Evolutionary conservation across 1,140 invertebrate species (phyloP), one percentile per base, ranked within the genome.

Genomic region (Drosophila sp.): DNA sequence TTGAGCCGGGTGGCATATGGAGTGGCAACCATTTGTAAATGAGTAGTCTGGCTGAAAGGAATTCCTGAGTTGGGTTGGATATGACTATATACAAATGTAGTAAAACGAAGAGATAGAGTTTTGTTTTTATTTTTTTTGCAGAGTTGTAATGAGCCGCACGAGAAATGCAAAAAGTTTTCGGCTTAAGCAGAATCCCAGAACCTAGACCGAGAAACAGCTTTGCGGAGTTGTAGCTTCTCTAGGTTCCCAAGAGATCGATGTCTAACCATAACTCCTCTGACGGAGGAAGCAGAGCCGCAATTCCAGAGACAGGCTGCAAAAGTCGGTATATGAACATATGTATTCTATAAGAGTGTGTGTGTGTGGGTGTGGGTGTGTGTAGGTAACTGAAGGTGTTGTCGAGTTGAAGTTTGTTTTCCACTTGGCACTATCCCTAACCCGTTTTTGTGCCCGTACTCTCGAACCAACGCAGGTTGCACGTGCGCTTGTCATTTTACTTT

Each of bases 401-500:
- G 54, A 62, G 40, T 62, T 62, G 10, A 47, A 23, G 40, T 62
- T 62, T 32, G 60, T 38, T 75, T 75, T 75, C 72, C 72, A 75
- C 64, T 75, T 61, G 44, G 44, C 25, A 50, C 44, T 50, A 50
- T 47, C 17, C 44, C 25, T 27, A 50, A 50, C 44, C 44, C 44
- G 2, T 50, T 8, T 41, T 66, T 44, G 4, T 29, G 2, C 10
- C n/a, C 23, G 11, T 50, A 47, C 4, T 3, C 4, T 3, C 60
- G 8, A 56, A 11, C 64, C 60, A 7, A 40, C 54, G 71, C 72
- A 77, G 72, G 64, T 86, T 70, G 79, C 83, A 86, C 83, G 83
- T 86, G 83, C 79, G 74, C 83, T 89, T 86, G 83, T 86, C 83
- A 89, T 86, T 86, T 86, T 86, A 86, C 79, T 87, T 86, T 87